These are phyloP conservation scores for Dryobota labecula DNA, from an alignment of 2,888 invertebrate genomes.

Conservation along the genomic window DNA sequence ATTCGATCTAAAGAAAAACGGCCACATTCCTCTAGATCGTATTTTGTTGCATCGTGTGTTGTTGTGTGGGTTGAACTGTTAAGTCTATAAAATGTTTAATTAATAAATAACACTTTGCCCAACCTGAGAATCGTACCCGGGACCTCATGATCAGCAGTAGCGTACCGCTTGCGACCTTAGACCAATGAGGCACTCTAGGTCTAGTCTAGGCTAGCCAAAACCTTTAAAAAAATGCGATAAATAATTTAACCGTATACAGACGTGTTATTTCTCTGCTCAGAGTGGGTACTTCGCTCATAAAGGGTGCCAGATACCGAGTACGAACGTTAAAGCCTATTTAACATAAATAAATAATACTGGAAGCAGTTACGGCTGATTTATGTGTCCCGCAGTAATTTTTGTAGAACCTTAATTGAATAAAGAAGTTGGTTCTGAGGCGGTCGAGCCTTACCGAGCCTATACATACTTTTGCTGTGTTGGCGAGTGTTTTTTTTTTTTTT, in stretches of 20 bases:
- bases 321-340: constrained; percentile 80
- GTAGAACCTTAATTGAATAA: constrained; percentile 83
- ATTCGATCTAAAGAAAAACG: too few species aligned
- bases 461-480: neutral
- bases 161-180: too few species aligned
- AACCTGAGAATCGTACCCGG: too few species aligned
- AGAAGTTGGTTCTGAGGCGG: constrained; percentile 71
- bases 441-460: constrained; percentile 12
- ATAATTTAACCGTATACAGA: constrained; percentile 47
- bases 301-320: constrained; percentile 70
- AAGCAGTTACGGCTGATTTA: constrained; percentile 83
- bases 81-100: too few species aligned
- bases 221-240: constrained; percentile 34
- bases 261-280: constrained; percentile 48
- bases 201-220: too few species aligned
- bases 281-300: constrained; percentile 66
- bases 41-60: too few species aligned
- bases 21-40: too few species aligned
- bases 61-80: too few species aligned
- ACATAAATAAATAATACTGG: constrained; percentile 84
- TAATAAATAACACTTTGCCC: too few species aligned
- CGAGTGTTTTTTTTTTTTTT: constrained; percentile 6
- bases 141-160: too few species aligned
- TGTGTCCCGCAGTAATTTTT: constrained; percentile 81
- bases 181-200: too few species aligned